phyloP scores from a whole-genome alignment of 2,888 invertebrate species.

The Platycheirus albimanus region DNA sequence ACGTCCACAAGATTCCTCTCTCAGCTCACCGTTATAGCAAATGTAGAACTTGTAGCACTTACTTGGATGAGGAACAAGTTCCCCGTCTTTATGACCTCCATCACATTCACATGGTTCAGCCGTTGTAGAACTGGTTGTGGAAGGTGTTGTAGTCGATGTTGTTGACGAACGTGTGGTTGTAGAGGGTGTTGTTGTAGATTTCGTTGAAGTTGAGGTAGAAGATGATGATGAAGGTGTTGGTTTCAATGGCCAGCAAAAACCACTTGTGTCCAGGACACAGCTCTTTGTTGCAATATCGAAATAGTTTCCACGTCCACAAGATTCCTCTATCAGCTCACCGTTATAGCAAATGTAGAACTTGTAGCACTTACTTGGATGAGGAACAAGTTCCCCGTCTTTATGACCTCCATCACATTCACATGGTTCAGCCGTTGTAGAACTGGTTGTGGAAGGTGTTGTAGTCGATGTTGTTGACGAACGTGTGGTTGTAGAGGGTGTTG shows the following conservation, averaged over 20 bases:
- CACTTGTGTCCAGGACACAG: constrained; percentile 76
- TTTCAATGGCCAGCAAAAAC: constrained; percentile 5
- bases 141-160: neutral
- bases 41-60: constrained; percentile 77
- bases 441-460: constrained; percentile 8
- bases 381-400: constrained; percentile 74
- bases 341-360: constrained; percentile 76
- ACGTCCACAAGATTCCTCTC: constrained; percentile 27
- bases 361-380: constrained; percentile 76
- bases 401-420: constrained; percentile 76
- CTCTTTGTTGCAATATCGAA: constrained; percentile 70
- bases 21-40: constrained; percentile 76
- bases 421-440: neutral
- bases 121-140: constrained; percentile 4
- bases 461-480: neutral
- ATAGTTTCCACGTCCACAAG: constrained; percentile 77
- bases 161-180: constrained; percentile 2
- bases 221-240: neutral
- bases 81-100: constrained; percentile 71
- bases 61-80: constrained; percentile 72
- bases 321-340: constrained; percentile 74
- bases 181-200: constrained; percentile 3
- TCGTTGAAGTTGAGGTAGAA: neutral
- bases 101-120: neutral
- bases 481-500: too few species aligned